Evolutionary conservation across 1,140 invertebrate genomes (phyloP), one percentile per base, ranked within the genome.

Genomic region (Grapholita molesta): DNA sequence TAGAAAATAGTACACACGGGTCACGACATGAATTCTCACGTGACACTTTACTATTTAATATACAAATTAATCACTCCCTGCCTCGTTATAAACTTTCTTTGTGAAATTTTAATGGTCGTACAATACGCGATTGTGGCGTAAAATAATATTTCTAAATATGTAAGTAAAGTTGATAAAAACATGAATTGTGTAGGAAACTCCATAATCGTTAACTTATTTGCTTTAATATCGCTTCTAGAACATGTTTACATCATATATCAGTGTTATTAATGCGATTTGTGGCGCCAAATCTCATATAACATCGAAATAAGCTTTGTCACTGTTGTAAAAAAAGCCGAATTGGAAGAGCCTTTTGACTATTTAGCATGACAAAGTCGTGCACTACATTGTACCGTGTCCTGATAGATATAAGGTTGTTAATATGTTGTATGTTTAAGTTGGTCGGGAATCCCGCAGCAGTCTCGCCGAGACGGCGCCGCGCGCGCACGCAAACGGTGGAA

Each of bases 401-500:
- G 1, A 15, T 32, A 25, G 55, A 0, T 15, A 15, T 25, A 61
- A 30, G 55, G 12, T 30, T 32, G 55, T 32, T 15, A 61, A 32
- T n/a, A 7, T 30, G n/a, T n/a, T 18, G 55, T 61, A 6, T 61
- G n/a, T 1, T 15, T 61, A 28, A 5, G 53, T 25, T n/a, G 23
- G 53, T 57, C 24, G 85, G 82, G 77, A 83, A 82, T 87, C 75
- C 78, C 82, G 76, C 28, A n/a, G 74, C 76, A 80, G 76, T 18
- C 15, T 25, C 35, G 72, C 65, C 68, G 55, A 28, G 24, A 30
- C 70, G 70, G 71, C 77, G 77, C 72, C 74, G 73, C 67, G 75
- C 72, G 70, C 78, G 70, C 57, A 67, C 70, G 81, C 76, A 75
- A 66, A 24, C 75, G 74, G 72, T 68, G 82, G 87, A 89, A 89